Percentiles rank a stretch among this genome's conserved stretches.
Evolutionary conservation across 2,888 invertebrate genomes (phyloP).

Genomic region (Arge pagana): DNA sequence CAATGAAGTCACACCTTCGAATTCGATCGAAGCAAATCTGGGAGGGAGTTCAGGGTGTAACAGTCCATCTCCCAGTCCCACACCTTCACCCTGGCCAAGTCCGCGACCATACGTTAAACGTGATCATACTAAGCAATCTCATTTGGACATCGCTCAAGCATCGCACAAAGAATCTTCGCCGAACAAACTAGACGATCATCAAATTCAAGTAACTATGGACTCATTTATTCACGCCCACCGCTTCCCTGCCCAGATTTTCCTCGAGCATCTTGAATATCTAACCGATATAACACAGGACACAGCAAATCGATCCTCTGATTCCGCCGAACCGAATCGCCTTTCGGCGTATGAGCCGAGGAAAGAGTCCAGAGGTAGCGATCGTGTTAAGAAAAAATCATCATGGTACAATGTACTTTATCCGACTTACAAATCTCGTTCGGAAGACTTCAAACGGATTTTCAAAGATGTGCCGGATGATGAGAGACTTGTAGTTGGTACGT

Average conservation of each 20-base stretch:
- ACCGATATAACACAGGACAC: slow-evolving; percentile 44
- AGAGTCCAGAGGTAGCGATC: slow-evolving; percentile 58
- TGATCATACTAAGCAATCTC: slow-evolving; percentile 38
- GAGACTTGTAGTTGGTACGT: slow-evolving; percentile 87
- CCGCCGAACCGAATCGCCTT: slow-evolving; percentile 45
- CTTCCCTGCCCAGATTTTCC: slow-evolving; percentile 4
- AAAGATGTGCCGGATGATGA: slow-evolving; percentile 91
- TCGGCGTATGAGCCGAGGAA: slow-evolving; percentile 47
- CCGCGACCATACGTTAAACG: slow-evolving; percentile 47
- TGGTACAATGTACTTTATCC: slow-evolving; percentile 89
- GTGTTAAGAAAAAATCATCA: slow-evolving; percentile 76
- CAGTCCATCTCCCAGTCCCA: slow-evolving; percentile 61
- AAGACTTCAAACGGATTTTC: slow-evolving; percentile 91
- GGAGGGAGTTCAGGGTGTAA: slow-evolving; percentile 38
- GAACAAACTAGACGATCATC: slow-evolving; percentile 42
- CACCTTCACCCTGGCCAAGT: slow-evolving; percentile 61
- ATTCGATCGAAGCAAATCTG: slow-evolving; percentile 56
- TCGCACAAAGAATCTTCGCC: slow-evolving; percentile 37
- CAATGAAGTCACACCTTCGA: slow-evolving; percentile 46
- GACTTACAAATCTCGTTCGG: slow-evolving; percentile 90
- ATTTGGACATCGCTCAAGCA: slow-evolving; percentile 34
- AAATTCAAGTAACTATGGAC: slow-evolving; percentile 34
- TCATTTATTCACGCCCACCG: slow-evolving; percentile 19
- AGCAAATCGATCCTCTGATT: slow-evolving; percentile 53
- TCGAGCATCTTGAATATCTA: slow-evolving; percentile 5